Evolutionary conservation across 1,140 invertebrate species (phyloP), one percentile per base, ranked within the genome.

Genomic region (Tenebrio molitor): DNA sequence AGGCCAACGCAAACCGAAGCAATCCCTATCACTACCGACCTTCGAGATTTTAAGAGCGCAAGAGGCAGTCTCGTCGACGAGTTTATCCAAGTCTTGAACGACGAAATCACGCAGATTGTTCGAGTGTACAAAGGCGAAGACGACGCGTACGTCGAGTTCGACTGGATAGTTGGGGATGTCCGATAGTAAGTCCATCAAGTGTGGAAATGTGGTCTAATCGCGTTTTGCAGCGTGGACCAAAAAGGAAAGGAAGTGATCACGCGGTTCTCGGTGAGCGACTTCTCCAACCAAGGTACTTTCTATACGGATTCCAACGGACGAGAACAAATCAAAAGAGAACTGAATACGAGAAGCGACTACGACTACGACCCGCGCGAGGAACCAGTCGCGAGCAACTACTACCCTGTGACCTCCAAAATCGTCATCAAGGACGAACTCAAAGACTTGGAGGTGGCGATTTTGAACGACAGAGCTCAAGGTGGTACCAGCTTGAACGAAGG

Each of bases 271-370:
- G 39, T 84, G 84, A 72, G 82, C 77, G 7, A 84, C 42, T 78
- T 89, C 14, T 71, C 80, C 0, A 85, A 84, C 2, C 84, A 89
- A 3, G 88, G 86, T 0, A 84, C 86, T 1, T 98, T 98, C 81
- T 97, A 92, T 79, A 99, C 97, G 0, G 97, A 99, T 83, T 91
- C 95, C 0, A 99, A 99, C 84, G 97, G 96, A 0, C 84, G 97
- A 33, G 93, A 98, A 83, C 90, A 95, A 81, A 79, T 98, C 16
- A 88, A 91, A 76, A 86, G 96, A 65, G 8, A 25, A 19, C 21
- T 42, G 72, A 74, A 73, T 70, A 46, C 25, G 50, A 65, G 12
- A 44, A 41, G 46, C 85, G 96, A 67, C 84, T 86, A 72, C 82
- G 89, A 44, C 87, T 98, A 90, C 90, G 84, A 86, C 36, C 3